Conservation (phyloP, 2,113 vertebrate genomes). For the Phalacrocorax pelagicus region DNA sequence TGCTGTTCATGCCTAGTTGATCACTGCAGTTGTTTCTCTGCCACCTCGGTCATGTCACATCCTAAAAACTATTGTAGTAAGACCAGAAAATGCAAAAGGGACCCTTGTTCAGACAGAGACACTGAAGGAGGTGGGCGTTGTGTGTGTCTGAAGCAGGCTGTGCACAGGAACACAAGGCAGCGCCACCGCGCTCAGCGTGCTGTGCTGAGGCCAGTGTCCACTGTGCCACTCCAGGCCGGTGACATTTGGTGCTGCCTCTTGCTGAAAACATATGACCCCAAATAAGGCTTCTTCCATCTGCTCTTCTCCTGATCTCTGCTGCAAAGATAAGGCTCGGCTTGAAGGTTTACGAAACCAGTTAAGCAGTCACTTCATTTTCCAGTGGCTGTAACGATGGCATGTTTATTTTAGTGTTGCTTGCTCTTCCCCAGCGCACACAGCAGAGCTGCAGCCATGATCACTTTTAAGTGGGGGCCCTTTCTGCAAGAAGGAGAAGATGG, state of each 20-base stretch:
- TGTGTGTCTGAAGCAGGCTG: not conserved
- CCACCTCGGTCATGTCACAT: not conserved
- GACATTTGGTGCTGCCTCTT: not conserved
- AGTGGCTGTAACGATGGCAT: not conserved
- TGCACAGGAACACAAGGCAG: not conserved
- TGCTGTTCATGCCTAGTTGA: too few species aligned
- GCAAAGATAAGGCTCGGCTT: not conserved
- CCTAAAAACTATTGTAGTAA: not conserved
- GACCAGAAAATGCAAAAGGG: not conserved
- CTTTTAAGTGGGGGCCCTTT: not conserved
- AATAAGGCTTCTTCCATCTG: not conserved
- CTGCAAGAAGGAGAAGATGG: too few species aligned
- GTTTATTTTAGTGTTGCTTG: not conserved
- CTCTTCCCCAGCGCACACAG: not conserved
- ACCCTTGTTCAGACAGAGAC: not conserved
- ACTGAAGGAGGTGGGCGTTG: accelerated
- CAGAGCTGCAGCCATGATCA: not conserved
- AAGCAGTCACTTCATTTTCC: not conserved
- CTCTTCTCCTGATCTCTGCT: not conserved
- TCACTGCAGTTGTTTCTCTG: not conserved
- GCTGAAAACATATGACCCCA: not conserved
- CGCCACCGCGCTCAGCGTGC: accelerated
- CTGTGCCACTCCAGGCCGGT: accelerated
- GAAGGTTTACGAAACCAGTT: not conserved
- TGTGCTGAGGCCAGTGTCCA: accelerated